Evolutionary conservation across 2,888 invertebrate species (phyloP), one percentile per base, ranked within the genome.

Genomic region (Conchocele bisecta): DNA sequence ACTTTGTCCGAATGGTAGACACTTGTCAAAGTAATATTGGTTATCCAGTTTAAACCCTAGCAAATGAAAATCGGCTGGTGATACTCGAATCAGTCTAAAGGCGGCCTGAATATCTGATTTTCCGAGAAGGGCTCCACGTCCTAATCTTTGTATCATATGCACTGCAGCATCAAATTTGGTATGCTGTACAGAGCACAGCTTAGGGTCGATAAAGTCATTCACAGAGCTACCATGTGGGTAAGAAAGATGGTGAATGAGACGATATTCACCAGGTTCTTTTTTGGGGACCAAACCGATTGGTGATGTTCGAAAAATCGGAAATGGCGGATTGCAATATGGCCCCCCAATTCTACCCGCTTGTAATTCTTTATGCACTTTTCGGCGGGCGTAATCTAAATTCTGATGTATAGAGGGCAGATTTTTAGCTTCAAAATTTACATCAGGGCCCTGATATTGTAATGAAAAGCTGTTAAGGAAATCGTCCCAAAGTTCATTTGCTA

Each of bases 1-100:
- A n/a, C n/a, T n/a, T n/a, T n/a, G n/a, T n/a, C 65, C 74, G 28
- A 74, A 50, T 7, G 74, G 65, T 1, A 74, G 33, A 31, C 54
- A 46, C 20, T 64, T 63, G 48, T 68, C 63, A 33, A 56, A 39
- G 64, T 33, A 61, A 61, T 57, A 69, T 4, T 50, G 11, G 11
- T 37, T 41, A 9, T 56, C 20, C 28, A 74, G 42, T 20, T 50
- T 44, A 33, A 65, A 60, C 20, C 69, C 69, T 7, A 69, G 31
- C 15, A 59, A 42, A 15, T 64, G 57, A 58, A 69, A 69, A 64
- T 57, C 63, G 13, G 2, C n/a, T 0, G 57, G 69, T 6, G 9
- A n/a, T 3, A 69, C 50, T 9, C 50, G 69, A 15, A 70, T 20
- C 6, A 70, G 24, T 7, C 54, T 11, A 33, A 58, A 65, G 11